These are phyloP conservation scores for Homarus gammarus DNA, from an alignment of 2,888 invertebrate genomes.

Conservation along the genomic window DNA sequence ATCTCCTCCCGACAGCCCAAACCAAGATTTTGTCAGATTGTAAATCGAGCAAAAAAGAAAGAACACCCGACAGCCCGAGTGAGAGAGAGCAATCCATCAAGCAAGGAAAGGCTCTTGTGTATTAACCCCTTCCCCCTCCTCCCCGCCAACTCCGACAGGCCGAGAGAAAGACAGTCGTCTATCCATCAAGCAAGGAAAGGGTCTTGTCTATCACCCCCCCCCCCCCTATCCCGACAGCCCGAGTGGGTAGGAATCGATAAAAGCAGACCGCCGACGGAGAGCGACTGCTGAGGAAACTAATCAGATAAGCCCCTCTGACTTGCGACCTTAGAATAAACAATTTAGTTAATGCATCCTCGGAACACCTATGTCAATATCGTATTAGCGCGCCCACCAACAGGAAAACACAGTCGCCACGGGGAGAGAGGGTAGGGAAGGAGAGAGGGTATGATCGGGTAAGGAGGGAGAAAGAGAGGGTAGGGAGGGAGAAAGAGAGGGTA, in stretches of 20 bases:
- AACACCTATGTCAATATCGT: slow-evolving; percentile 65
- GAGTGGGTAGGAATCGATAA: not conserved
- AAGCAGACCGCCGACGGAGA: slow-evolving; percentile 6
- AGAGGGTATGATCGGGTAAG: not conserved
- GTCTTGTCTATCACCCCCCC: no score
- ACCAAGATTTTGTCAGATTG: no score
- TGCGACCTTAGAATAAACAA: slow-evolving; percentile 70
- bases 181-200: no score
- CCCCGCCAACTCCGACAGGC: no score
- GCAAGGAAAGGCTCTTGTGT: no score
- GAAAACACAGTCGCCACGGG: slow-evolving; percentile 29
- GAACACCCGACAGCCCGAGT: no score
- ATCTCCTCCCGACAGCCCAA: no score
- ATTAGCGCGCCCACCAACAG: slow-evolving; percentile 48
- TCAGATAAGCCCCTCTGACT: slow-evolving; percentile 39
- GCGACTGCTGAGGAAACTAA: slow-evolving; percentile 38
- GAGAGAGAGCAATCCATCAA: no score
- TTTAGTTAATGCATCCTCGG: slow-evolving; percentile 68
- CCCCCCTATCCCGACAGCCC: not conserved
- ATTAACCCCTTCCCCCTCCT: no score
- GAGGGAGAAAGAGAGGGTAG: slow-evolving; percentile 3
- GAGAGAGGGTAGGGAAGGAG: not conserved
- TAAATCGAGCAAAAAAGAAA: no score
- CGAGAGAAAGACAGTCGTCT: no score
- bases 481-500: not conserved